Percentiles rank a stretch among this genome's conserved stretches.
phyloP scores from a whole-genome alignment of 2,797 vertebrate genomes.

The Momotus momota region DNA sequence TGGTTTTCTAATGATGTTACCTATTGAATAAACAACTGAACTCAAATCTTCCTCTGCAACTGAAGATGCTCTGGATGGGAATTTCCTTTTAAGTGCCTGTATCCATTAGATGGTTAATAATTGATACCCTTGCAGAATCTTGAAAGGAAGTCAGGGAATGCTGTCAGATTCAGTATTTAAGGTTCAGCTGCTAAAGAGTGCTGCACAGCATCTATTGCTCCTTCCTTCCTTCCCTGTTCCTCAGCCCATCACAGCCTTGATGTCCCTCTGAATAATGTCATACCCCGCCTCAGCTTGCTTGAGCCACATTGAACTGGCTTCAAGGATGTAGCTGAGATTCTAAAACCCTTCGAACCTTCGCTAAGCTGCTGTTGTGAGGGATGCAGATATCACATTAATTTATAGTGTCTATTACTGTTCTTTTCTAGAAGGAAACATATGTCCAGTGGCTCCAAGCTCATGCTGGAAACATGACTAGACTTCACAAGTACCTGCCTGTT shows the following conservation, averaged over 20 bases:
- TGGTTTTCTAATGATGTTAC: not conserved
- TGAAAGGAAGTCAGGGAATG: not conserved
- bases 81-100: not conserved
- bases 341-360: not conserved
- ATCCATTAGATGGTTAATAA: not conserved
- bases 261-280: not conserved
- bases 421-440: not conserved
- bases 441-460: not conserved
- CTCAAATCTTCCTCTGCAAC: not conserved
- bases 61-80: not conserved
- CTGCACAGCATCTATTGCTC: not conserved
- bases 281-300: not conserved
- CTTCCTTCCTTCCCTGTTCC: not conserved
- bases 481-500: not conserved
- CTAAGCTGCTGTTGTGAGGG: not conserved
- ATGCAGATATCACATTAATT: not conserved
- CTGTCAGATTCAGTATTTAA: not conserved
- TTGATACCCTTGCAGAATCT: not conserved
- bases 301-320: not conserved
- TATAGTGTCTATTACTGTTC: not conserved
- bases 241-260: not conserved
- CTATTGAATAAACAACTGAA: not conserved
- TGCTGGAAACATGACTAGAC: not conserved
- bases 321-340: not conserved
- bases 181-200: not conserved